phyloP scores from a whole-genome alignment of 2,888 invertebrate species.

The Chalcosyrphus nemorum region DNA sequence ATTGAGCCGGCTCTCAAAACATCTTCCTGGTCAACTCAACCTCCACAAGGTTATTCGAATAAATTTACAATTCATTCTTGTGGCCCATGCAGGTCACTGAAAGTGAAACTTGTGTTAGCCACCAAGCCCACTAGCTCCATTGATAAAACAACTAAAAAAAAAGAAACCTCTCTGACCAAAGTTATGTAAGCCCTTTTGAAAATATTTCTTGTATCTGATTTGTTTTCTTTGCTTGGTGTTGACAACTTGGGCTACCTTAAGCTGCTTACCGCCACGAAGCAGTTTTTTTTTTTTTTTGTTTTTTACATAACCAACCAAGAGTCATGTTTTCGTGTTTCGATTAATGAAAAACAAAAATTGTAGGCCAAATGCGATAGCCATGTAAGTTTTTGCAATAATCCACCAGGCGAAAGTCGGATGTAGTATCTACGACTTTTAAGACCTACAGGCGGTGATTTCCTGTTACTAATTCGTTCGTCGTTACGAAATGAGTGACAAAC shows the following conservation, averaged over 20 bases:
- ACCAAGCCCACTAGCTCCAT: slow-evolving; percentile 18
- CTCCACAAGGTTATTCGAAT: slow-evolving; percentile 57
- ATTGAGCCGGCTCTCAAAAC: slow-evolving; percentile 33
- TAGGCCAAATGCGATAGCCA: neutral
- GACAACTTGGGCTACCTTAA: slow-evolving; percentile 33
- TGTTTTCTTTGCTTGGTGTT: neutral
- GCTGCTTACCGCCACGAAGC: slow-evolving; percentile 19
- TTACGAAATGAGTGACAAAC: slow-evolving; percentile 1
- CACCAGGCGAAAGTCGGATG: slow-evolving; percentile 48
- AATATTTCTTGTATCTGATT: slow-evolving; percentile 4
- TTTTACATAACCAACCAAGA: neutral
- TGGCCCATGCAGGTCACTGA: slow-evolving; percentile 46
- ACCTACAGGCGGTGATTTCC: slow-evolving; percentile 6
- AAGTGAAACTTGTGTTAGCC: slow-evolving; percentile 72
- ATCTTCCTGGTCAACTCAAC: slow-evolving; percentile 50
- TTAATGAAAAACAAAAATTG: slow-evolving; percentile 4
- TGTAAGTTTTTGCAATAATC: slow-evolving; percentile 25
- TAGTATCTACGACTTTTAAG: neutral
- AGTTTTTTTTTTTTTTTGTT: too few species aligned
- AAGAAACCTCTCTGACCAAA: neutral
- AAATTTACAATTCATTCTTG: slow-evolving; percentile 21
- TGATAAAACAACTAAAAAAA: neutral
- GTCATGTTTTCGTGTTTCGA: neutral
- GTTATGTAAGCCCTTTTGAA: slow-evolving; percentile 65
- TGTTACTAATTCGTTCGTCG: slow-evolving; percentile 27